Evolutionary conservation across 2,113 vertebrate genomes (phyloP), one percentile per base, ranked within the genome.

Genomic region (Saimiri boliviensis): DNA sequence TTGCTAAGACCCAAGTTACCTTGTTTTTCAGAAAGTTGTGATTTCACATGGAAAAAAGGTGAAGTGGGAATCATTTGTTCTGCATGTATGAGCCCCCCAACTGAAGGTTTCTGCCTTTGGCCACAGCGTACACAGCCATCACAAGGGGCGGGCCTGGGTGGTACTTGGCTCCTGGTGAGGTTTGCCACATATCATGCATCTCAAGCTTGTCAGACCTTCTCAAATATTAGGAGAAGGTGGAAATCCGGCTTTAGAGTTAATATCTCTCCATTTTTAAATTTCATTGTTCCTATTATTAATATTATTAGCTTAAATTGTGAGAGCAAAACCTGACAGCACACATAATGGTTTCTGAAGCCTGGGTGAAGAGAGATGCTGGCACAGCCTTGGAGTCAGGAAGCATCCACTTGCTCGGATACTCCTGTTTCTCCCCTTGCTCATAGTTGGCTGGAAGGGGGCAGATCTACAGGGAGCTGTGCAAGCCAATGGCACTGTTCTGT

Each of bases 61-160:
- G 4, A 70, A 70, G 21, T 14, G 47, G 70, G n/a, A 45, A 20
- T 32, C 20, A 12, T 32, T 68, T 20, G 19, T 23, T 47, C 54
- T 13, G 42, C 13, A 16, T 13, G 13, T 35, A 81, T 7, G 0
- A 27, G 30, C n/a, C 79, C n/a, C 52, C 45, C 17, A 10, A 17
- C 30, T 0, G 60, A 54, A 19, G 56, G 37, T 35, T 40, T 56
- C 49, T 21, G 40, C 52, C 49, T 3, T 0, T 23, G 49, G 17
- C 35, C 9, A 4, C 0, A 1, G 5, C 19, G 20, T 6, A 23
- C 23, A 0, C 0, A 11, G n/a, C n/a, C 47, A 2, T 4, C 0
- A 47, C 0, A 20, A 8, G 4, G 17, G 3, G 1, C 1, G 19
- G 27, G 4, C 4, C 12, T 20, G 4, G 6, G 3, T 9, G 30